Evolutionary conservation across 2,113 vertebrate genomes (phyloP), one percentile per base, ranked within the genome.

Genomic region (Turnix velox): DNA sequence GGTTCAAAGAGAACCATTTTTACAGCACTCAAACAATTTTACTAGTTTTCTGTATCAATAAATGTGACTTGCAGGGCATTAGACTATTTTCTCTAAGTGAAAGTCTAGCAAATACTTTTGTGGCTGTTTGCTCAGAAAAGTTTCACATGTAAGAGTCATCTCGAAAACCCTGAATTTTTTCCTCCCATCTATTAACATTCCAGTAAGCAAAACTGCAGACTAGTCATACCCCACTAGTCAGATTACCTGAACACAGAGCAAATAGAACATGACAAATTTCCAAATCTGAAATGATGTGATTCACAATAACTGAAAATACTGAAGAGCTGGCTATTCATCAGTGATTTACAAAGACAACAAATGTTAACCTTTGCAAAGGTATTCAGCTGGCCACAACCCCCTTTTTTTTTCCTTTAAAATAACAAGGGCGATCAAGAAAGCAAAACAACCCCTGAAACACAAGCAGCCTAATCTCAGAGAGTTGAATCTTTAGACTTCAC

Each of bases 221-320:
- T 73, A 90, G 74, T 85, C 90, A 94, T 91, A 91, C 52, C 52
- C 84, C 33, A 52, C 84, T 57, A 87, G 52, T 81, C 89, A 92
- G 84, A 93, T 87, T 95, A 94, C 91, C 81, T 94, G 93, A 87
- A 92, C 66, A 61, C 57, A 78, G 43, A 88, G 77, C 68, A 89
- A 94, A 94, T 40, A 94, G 68, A 35, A 95, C 88, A 72, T 68
- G 66, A 94, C 61, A 75, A 91, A 86, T 77, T 88, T 87, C 77
- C 91, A 93, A 92, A 93, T 88, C 57, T 78, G 73, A 96, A 90
- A 96, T 49, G n/a, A 86, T 94, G 33, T 93, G 57, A 92, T 73
- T 95, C 88, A 94, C 76, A 88, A 78, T 52, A 93, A 91, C 65
- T 94, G 90, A 90, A 90, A 48, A 92, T 75, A 88, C 43, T 86